These are phyloP conservation scores for Drosophila albomicans DNA, from an alignment of 1,140 invertebrate species.

Conservation along the genomic window DNA sequence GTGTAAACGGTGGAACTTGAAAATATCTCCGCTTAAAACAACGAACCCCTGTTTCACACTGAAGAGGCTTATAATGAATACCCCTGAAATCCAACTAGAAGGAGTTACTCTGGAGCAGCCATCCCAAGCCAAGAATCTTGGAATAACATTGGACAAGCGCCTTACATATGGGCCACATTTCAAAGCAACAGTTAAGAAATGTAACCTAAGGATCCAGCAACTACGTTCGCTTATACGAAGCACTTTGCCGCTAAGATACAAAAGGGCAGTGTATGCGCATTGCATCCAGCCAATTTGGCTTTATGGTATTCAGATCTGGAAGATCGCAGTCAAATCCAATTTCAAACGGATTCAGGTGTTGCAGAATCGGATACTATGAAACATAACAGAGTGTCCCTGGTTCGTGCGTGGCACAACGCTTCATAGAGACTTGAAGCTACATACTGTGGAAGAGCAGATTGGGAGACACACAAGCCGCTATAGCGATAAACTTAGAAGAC, in stretches of 20 bases:
- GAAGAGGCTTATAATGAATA: too few species aligned
- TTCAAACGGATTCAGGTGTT: background rate
- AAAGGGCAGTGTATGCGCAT: too few species aligned
- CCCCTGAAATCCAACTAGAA: constrained; percentile 1
- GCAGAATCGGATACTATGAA: background rate
- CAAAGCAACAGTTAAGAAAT: background rate
- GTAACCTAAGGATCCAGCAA: constrained; percentile 4
- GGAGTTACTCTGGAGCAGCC: constrained; percentile 6
- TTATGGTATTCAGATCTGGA: background rate
- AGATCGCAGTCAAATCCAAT: too few species aligned
- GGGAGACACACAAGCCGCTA: constrained; percentile 11
- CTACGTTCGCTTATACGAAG: too few species aligned
- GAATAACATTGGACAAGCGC: background rate
- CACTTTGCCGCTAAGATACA: too few species aligned
- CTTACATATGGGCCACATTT: background rate
- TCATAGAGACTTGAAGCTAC: background rate
- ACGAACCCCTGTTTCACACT: constrained; percentile 14
- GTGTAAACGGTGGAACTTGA: constrained; percentile 19
- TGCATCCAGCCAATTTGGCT: background rate
- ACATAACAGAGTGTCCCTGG: constrained; percentile 1
- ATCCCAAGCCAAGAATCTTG: constrained; percentile 4
- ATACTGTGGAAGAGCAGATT: background rate
- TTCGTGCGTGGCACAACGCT: background rate
- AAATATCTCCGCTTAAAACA: constrained; percentile 6
- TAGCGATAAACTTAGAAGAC: background rate